Evolutionary conservation across 2,113 vertebrate genomes (phyloP).

Genomic region (Benthochromis sp.): DNA sequence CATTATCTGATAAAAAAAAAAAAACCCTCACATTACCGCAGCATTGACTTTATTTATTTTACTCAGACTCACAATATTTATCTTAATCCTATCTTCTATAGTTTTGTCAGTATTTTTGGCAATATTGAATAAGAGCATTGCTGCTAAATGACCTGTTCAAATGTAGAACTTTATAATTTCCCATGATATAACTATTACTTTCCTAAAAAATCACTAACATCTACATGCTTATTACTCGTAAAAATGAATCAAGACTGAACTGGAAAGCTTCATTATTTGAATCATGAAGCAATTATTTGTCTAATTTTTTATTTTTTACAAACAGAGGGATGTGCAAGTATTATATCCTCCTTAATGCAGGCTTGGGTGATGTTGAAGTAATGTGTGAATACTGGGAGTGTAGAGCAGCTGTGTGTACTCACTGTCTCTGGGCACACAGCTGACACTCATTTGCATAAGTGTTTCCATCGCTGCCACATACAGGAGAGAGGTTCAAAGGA

Average conservation of each 20-base stretch:
- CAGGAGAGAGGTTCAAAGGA: conserved; percentile 67
- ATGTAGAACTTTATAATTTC: background rate
- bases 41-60: background rate
- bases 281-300: background rate
- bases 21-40: fast-evolving
- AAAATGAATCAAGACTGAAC: background rate
- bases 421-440: conserved; percentile 72
- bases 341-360: background rate
- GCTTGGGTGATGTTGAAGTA: background rate
- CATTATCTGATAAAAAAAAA: background rate
- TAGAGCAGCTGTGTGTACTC: conserved; percentile 42
- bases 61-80: background rate
- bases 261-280: background rate
- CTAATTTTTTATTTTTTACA: background rate
- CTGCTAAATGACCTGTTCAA: background rate
- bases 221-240: background rate
- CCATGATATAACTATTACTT: background rate
- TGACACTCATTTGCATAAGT: conserved; percentile 79
- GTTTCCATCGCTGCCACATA: conserved; percentile 75
- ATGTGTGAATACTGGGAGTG: background rate
- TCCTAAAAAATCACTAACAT: background rate
- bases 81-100: background rate
- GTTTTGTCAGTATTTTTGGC: background rate
- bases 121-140: background rate
- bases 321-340: background rate